phyloP scores from a whole-genome alignment of 1,140 invertebrate species.

The Eumeta japonica region DNA sequence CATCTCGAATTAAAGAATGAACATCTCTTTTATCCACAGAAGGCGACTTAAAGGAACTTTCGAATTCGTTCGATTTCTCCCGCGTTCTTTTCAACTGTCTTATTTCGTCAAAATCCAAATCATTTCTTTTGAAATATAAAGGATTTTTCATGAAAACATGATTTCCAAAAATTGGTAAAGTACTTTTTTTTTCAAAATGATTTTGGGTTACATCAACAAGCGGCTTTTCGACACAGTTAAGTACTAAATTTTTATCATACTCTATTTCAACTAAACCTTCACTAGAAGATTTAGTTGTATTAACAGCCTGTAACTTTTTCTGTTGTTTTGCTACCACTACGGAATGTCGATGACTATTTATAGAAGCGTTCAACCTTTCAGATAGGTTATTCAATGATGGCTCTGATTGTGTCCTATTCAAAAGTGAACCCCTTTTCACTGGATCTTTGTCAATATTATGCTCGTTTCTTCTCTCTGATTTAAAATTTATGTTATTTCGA shows the following conservation, averaged over 20 bases:
- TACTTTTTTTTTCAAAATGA: conserved; percentile 30
- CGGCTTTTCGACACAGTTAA: conserved; percentile 47
- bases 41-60: conserved; percentile 49
- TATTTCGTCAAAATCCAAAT: conserved; percentile 13
- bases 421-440: conserved; percentile 15
- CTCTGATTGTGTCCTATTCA: conserved; percentile 40
- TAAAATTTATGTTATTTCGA: conserved; percentile 35
- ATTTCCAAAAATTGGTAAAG: conserved; percentile 45
- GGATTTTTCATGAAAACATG: conserved; percentile 45
- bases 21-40: conserved; percentile 44
- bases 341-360: conserved; percentile 25
- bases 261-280: conserved; percentile 47
- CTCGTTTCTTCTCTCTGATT: conserved; percentile 43
- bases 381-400: conserved; percentile 39
- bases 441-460: conserved; percentile 21
- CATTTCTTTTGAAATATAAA: conserved; percentile 44
- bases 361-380: conserved; percentile 31
- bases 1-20: conserved; percentile 40
- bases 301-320: conserved; percentile 22
- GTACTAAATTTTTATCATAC: conserved; percentile 42
- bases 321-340: conserved; percentile 18
- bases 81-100: conserved; percentile 42
- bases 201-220: conserved; percentile 16
- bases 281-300: conserved; percentile 32
- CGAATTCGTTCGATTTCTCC: conserved; percentile 49